Base-by-base conservation (phyloP, 2,888 invertebrate genomes). In the Teleiodes luculella region DNA sequence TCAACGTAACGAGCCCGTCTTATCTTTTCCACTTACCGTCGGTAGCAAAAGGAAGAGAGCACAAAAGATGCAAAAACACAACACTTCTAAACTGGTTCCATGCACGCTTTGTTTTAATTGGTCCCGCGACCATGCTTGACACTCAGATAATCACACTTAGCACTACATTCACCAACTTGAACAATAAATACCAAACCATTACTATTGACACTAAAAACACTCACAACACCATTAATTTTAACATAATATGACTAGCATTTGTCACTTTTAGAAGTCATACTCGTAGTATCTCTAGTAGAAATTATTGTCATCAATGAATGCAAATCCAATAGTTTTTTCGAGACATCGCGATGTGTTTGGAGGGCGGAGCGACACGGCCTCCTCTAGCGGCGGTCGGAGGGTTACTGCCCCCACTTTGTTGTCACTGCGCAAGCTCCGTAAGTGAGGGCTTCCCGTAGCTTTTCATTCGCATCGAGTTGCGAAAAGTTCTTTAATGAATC, bases 341-440 rank as follows among this genome's bases (percentile, higher is more conserved):
- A 53, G 68, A 78, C 76, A 82, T 86, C 84, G 86, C 86, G 86
- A 81, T 80, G 79, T 84, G 58, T 80, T 62, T 61, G 53, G 59
- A 64, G 57, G 66, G 66, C 54, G 58, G 61, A 67, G 75, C 75
- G 81, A 78, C 86, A 80, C 88, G 78, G 76, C 80, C 83, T 81
- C 74, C 80, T 62, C 83, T 73, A 76, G 54, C 61, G 65, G 66
- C 66, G 72, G 72, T 70, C 66, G 70, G 73, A 74, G 76, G 86
- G 82, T 83, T 79, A 89, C 88, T 89, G 85, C 71, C 80, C 83
- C 78, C 75, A 66, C 73, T 78, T 72, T 62, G 53, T 68, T 80
- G 79, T 80, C 81, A 85, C 84, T 76, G 88, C 88, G 87, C 87
- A 86, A 86, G 86, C 87, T 87, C 88, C 75, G 85, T 85, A 76